phyloP scores from a whole-genome alignment of 1,140 invertebrate species.

The Diuraphis noxia region DNA sequence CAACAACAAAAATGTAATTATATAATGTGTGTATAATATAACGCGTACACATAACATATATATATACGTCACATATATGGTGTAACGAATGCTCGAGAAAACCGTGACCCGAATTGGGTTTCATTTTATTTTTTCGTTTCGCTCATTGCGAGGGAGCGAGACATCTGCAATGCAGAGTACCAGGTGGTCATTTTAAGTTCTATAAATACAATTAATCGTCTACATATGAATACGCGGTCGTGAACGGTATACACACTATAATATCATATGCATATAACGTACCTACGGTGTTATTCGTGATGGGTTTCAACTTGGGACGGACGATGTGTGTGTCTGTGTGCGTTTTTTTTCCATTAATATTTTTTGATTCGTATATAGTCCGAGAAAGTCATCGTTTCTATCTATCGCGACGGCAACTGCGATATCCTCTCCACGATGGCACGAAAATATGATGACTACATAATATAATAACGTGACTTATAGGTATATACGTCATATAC shows the following conservation, averaged over 20 bases:
- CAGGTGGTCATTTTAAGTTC: slow-evolving; percentile 40
- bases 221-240: not conserved
- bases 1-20: not conserved
- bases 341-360: not conserved
- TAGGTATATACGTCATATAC: not conserved
- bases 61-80: not conserved
- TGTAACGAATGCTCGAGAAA: not conserved
- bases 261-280: too few species aligned
- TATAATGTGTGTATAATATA: not conserved
- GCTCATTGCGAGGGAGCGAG: not conserved
- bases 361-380: not conserved
- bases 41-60: not conserved
- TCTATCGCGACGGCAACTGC: not conserved
- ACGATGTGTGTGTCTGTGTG: not conserved
- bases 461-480: not conserved
- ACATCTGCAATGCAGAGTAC: slow-evolving; percentile 11
- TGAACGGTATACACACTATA: not conserved
- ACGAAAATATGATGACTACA: not conserved
- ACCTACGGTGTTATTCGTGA: not conserved
- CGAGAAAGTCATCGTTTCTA: slow-evolving; percentile 10
- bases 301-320: not conserved
- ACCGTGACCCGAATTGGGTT: slow-evolving; percentile 21
- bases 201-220: slow-evolving; percentile 31
- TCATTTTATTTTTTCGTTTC: not conserved
- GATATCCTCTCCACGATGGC: not conserved